A percentile compares a stretch with the other conserved stretches of the same genome.
These are phyloP conservation scores for Pediacus dermestoides DNA, from an alignment of 2,888 invertebrate genomes.

Conservation along the genomic window DNA sequence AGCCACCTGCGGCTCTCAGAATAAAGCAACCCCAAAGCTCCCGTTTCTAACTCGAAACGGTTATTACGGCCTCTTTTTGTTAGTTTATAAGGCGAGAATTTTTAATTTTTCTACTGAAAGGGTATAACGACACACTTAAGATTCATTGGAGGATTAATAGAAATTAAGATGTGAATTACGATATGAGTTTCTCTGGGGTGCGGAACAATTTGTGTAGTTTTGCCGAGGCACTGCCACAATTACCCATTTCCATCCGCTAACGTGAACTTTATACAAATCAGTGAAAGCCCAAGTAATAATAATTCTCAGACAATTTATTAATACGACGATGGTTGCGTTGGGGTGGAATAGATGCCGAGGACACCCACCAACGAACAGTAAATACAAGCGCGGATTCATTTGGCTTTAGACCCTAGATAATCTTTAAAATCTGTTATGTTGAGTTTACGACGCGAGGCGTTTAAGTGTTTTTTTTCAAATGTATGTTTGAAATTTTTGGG, in stretches of 20 bases:
- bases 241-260: conserved; percentile 40
- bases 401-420: no score
- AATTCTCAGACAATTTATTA: conserved; percentile 5
- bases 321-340: conserved; percentile 3
- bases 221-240: conserved; percentile 28
- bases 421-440: no score
- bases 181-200: conserved; percentile 20
- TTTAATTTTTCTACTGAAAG: conserved; percentile 32
- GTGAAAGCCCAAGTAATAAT: conserved; percentile 9
- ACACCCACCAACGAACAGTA: no score
- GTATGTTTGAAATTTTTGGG: no score
- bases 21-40: no score
- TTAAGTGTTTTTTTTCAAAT: no score
- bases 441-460: no score
- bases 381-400: no score
- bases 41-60: no score
- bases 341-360: no score
- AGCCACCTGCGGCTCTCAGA: no score
- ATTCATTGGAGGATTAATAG: conserved; percentile 28
- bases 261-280: conserved; percentile 42
- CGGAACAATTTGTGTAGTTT: conserved; percentile 24
- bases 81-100: conserved; percentile 29
- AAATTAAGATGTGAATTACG: conserved; percentile 30
- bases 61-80: conserved; percentile 34
- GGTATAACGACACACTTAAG: conserved; percentile 27